Conservation (phyloP, 2,797 vertebrate species). For the Artibeus lituratus region DNA sequence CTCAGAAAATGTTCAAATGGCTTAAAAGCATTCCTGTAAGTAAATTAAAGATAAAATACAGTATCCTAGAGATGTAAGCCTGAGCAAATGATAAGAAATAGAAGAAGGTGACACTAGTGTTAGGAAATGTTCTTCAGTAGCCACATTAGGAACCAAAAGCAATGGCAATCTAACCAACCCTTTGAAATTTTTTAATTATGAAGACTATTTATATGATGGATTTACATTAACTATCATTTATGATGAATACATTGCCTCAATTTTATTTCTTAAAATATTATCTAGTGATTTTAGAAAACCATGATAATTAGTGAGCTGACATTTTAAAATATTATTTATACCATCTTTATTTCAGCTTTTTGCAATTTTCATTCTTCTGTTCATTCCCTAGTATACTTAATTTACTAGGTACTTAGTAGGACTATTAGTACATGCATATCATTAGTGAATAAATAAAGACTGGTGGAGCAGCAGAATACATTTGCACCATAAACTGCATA, state of each 20-base stretch:
- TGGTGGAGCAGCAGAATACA: not conserved
- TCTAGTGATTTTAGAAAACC: not conserved
- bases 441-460: conserved; percentile 21
- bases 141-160: not conserved
- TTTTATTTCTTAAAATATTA: conserved; percentile 39
- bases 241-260: not conserved
- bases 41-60: not conserved
- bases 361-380: not conserved
- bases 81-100: not conserved
- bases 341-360: not conserved
- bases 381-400: not conserved
- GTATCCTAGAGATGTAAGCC: not conserved
- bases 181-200: conserved; percentile 7
- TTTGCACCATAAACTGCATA: not conserved
- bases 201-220: not conserved
- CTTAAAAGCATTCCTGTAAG: not conserved
- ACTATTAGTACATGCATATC: not conserved
- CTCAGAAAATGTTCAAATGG: not conserved
- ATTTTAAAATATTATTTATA: conserved; percentile 10
- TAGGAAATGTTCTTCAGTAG: not conserved
- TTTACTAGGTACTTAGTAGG: not conserved
- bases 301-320: not conserved
- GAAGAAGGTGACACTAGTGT: not conserved
- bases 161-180: not conserved
- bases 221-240: not conserved